These are phyloP conservation scores for Hesperophylax magnus DNA, from an alignment of 1,140 invertebrate species.

Conservation along the genomic window DNA sequence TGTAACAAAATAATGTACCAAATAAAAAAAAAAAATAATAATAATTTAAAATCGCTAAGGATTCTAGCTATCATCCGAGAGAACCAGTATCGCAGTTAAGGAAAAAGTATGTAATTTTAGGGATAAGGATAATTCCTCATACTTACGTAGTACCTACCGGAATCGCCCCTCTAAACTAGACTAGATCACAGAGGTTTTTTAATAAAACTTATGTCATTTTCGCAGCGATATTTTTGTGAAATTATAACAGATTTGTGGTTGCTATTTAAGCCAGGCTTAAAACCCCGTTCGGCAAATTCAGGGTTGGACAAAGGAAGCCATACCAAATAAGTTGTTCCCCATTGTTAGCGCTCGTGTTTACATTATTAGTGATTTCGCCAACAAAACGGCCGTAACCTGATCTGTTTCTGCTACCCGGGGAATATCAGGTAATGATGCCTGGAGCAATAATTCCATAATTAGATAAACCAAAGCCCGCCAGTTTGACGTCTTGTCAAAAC, in stretches of 20 bases:
- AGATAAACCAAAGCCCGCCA: not conserved
- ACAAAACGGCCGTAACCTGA: constrained; percentile 51
- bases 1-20: too few species aligned
- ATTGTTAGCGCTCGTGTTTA: constrained; percentile 39
- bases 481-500: not conserved
- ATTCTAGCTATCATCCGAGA: too few species aligned
- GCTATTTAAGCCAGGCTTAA: not conserved
- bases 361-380: constrained; percentile 53
- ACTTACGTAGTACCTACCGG: too few species aligned
- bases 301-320: constrained; percentile 47
- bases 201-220: not conserved
- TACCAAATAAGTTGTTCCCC: constrained; percentile 42
- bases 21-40: too few species aligned
- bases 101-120: too few species aligned
- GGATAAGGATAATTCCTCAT: too few species aligned
- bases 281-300: not conserved
- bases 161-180: too few species aligned
- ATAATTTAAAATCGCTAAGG: too few species aligned
- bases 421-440: constrained; percentile 5
- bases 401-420: constrained; percentile 5
- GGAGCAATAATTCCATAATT: constrained; percentile 14
- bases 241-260: not conserved
- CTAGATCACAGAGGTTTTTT: not conserved
- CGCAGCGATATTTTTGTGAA: too few species aligned
- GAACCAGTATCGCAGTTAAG: too few species aligned